phyloP scores from a whole-genome alignment of 1,140 invertebrate genomes.

The Metaphire vulgaris region DNA sequence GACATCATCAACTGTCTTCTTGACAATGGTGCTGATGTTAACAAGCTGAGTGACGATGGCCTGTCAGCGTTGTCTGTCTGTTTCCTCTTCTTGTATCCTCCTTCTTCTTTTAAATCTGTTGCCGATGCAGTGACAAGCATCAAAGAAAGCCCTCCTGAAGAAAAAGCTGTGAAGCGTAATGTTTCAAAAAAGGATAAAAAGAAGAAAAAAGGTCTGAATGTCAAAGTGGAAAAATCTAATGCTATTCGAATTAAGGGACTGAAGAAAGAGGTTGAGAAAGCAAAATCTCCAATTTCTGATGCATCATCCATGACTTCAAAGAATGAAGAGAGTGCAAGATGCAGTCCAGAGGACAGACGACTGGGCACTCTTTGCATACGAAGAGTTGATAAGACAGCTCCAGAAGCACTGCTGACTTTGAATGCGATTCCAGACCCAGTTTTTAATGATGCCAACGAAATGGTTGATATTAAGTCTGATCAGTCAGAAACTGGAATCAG shows the following conservation, averaged over 20 bases:
- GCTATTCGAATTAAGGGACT: background rate
- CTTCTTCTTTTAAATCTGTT: constrained; percentile 5
- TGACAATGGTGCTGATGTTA: constrained; percentile 50
- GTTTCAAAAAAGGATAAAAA: background rate
- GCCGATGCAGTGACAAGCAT: background rate
- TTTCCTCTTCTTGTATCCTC: constrained; percentile 47
- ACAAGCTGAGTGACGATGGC: constrained; percentile 49
- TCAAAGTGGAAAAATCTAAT: background rate
- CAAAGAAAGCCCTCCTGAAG: background rate
- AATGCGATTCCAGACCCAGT: background rate
- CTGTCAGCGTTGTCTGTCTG: constrained; percentile 47
- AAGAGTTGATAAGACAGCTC: background rate
- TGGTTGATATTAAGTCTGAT: background rate
- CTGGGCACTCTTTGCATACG: constrained; percentile 14
- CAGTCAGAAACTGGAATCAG: background rate
- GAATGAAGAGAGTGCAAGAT: background rate
- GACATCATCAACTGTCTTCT: constrained; percentile 47
- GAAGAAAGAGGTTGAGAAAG: background rate
- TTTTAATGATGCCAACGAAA: background rate
- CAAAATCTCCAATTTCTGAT: background rate
- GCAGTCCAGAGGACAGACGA: background rate
- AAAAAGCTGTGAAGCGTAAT: background rate
- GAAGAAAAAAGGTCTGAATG: background rate
- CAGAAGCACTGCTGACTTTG: background rate
- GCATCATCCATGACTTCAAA: background rate